These are phyloP conservation scores for Chrysolina oricalcia DNA, from an alignment of 2,888 invertebrate genomes.

Conservation along the genomic window DNA sequence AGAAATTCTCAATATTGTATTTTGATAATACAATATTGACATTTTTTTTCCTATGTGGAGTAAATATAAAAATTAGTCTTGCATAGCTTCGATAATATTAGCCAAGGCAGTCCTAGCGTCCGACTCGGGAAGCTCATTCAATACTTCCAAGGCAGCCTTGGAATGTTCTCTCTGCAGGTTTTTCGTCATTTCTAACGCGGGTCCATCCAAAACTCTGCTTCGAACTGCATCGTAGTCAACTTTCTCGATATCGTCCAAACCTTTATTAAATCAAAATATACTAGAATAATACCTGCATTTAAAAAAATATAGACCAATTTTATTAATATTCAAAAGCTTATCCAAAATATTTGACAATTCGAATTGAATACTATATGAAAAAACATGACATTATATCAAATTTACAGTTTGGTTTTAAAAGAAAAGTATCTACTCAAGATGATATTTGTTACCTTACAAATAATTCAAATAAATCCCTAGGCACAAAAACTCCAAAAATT, in stretches of 20 bases:
- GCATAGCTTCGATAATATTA: slow-evolving; percentile 91
- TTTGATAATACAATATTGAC: not conserved
- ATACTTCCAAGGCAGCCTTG: slow-evolving; percentile 57
- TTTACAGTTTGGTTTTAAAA: too few relatives aligned
- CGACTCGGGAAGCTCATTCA: slow-evolving; percentile 84
- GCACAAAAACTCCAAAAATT: too few relatives aligned
- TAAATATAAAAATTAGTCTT: slow-evolving; percentile 71
- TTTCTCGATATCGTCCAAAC: slow-evolving; percentile 76
- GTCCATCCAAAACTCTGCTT: slow-evolving; percentile 73
- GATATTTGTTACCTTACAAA: too few relatives aligned
- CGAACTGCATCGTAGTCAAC: slow-evolving; percentile 77
- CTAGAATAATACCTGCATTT: too few relatives aligned
- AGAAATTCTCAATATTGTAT: not conserved
- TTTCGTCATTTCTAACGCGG: slow-evolving; percentile 83
- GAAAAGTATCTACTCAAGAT: too few relatives aligned
- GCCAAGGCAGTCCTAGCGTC: slow-evolving; percentile 89
- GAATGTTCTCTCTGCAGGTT: slow-evolving; percentile 78
- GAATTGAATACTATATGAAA: too few relatives aligned
- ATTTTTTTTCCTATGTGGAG: not conserved
- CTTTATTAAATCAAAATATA: slow-evolving; percentile 19
- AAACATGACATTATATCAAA: too few relatives aligned
- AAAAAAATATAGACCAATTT: too few relatives aligned
- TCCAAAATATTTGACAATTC: too few relatives aligned
- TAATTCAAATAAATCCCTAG: too few relatives aligned
- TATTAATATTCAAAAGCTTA: too few relatives aligned